These are phyloP conservation scores for Galaxias olidus DNA, from an alignment of 2,797 vertebrate genomes.

Conservation along the genomic window DNA sequence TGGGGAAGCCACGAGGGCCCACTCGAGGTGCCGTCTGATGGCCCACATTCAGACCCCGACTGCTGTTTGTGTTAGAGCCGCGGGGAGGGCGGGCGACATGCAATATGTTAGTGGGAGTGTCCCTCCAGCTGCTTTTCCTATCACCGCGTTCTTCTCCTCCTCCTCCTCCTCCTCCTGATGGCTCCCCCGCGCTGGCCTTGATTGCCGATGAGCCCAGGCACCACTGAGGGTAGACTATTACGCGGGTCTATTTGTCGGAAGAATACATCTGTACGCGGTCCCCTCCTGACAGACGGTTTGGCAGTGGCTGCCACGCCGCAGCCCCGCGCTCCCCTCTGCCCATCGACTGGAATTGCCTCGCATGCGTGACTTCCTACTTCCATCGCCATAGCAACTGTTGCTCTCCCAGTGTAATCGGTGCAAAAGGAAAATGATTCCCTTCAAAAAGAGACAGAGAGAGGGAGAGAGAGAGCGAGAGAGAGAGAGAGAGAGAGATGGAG, in stretches of 20 bases:
- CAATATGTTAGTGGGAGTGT: not conserved
- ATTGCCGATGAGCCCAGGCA: not conserved
- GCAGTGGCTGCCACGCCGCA: slow-evolving; percentile 36
- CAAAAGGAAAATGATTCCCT: slow-evolving; percentile 51
- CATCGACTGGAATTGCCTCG: slow-evolving; percentile 59
- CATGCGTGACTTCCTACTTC: slow-evolving; percentile 68
- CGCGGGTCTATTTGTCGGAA: not conserved
- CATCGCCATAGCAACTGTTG: slow-evolving; percentile 80
- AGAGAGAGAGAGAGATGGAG: slow-evolving; percentile 23
- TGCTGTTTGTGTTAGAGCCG: slow-evolving; percentile 7
- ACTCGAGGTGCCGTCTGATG: not conserved
- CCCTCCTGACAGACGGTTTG: slow-evolving; percentile 13
- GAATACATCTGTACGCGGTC: not conserved
- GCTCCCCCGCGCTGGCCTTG: not conserved
- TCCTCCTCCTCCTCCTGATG: no score
- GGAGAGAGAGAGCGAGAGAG: slow-evolving; percentile 33
- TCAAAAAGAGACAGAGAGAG: slow-evolving; percentile 23
- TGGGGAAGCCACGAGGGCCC: no score
- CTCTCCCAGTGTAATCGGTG: slow-evolving; percentile 63
- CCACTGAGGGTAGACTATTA: not conserved
- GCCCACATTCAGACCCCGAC: slow-evolving; percentile 22
- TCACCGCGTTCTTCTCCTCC: no score
- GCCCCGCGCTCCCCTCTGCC: slow-evolving; percentile 46
- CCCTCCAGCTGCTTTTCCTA: not conserved
- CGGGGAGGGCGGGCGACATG: not conserved